phyloP scores from a whole-genome alignment of 2,113 vertebrate species.

The Cephalopterus ornatus region DNA sequence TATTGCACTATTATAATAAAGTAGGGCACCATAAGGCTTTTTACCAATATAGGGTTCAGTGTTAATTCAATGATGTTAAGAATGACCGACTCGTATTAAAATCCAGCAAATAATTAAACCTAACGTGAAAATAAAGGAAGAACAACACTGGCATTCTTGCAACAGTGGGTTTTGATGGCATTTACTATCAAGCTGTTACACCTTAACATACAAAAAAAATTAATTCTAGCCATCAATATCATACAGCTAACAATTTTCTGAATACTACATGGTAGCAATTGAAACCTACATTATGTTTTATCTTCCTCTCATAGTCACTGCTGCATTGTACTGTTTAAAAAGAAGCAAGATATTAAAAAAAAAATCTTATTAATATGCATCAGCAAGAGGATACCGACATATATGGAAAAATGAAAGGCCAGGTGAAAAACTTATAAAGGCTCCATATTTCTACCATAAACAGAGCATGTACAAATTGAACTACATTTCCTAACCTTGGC shows the following conservation, averaged over 20 bases:
- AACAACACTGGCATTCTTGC: constrained; percentile 52
- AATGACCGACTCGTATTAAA: constrained; percentile 59
- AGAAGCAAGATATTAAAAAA: not conserved
- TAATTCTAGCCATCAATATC: constrained; percentile 22
- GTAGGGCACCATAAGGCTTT: constrained; percentile 64
- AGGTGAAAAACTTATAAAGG: constrained; percentile 41
- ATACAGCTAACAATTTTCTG: not conserved
- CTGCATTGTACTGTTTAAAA: not conserved
- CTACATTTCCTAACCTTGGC: constrained; percentile 12
- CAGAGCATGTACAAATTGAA: constrained; percentile 33
- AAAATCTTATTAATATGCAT: constrained; percentile 14
- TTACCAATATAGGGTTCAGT: constrained; percentile 49
- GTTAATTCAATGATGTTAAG: constrained; percentile 66
- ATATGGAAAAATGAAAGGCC: constrained; percentile 12
- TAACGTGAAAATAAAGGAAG: constrained; percentile 61
- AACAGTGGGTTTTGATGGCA: constrained; percentile 32
- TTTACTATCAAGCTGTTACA: constrained; percentile 65
- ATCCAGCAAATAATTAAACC: constrained; percentile 70
- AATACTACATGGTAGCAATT: not conserved
- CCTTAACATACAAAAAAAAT: constrained; percentile 56
- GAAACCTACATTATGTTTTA: not conserved
- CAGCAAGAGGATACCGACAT: not conserved
- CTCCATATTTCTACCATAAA: constrained; percentile 27
- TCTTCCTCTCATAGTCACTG: not conserved
- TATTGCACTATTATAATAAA: constrained; percentile 62